Percentiles rank a stretch among this genome's conserved stretches.
Conservation (phyloP, 2,113 vertebrate species). For the Lophius piscatorius region DNA sequence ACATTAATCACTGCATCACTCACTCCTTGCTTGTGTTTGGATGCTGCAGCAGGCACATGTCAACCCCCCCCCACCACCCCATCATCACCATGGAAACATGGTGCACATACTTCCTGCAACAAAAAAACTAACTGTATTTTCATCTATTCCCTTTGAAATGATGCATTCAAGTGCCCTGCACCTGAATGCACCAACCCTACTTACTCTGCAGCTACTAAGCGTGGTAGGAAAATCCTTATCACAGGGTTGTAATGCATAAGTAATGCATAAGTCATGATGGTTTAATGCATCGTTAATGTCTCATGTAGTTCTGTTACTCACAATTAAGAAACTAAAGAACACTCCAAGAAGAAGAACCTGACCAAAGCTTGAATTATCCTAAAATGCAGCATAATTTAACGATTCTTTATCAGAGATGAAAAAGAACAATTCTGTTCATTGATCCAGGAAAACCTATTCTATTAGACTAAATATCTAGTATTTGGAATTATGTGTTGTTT, state of each 20-base stretch:
- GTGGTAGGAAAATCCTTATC: background rate
- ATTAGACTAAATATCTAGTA: too few relatives aligned
- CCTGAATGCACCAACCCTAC: conserved; percentile 12
- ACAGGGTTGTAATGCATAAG: background rate
- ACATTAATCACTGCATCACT: conserved; percentile 42
- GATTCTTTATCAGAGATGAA: too few relatives aligned
- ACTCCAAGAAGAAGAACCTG: too few relatives aligned
- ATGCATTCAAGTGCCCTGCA: background rate
- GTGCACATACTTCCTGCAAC: conserved; percentile 16
- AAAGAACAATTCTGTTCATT: too few relatives aligned
- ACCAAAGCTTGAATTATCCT: too few relatives aligned
- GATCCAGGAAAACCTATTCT: too few relatives aligned
- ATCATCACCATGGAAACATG: conserved; percentile 40
- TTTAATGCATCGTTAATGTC: background rate
- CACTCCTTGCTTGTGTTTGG: conserved; percentile 2
- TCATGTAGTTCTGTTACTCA: background rate
- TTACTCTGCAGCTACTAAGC: background rate
- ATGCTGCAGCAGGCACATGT: conserved; percentile 4
- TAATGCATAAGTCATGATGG: background rate
- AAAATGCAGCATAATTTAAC: too few relatives aligned
- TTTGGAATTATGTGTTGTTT: too few relatives aligned
- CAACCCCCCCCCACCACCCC: background rate
- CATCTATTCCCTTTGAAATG: background rate
- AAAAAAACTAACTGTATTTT: background rate
- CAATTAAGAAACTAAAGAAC: background rate